phyloP scores from a whole-genome alignment of 1,140 invertebrate genomes.

The Amphibalanus amphitrite region DNA sequence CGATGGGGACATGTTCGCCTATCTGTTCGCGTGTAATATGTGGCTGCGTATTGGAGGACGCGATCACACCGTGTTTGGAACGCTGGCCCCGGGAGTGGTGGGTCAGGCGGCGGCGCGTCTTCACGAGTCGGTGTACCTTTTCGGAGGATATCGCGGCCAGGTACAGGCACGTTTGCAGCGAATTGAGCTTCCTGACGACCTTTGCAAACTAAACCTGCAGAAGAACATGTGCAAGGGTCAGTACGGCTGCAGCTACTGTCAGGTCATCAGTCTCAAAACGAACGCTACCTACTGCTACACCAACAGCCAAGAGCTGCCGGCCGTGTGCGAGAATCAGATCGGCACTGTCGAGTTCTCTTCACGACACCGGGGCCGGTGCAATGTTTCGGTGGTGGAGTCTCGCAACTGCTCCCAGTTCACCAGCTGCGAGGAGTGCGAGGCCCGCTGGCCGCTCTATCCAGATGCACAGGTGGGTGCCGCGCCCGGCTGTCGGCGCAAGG shows the following conservation, averaged over 20 bases:
- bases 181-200: constrained; percentile 57
- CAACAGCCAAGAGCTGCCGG: constrained; percentile 15
- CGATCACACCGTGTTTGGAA: constrained; percentile 16
- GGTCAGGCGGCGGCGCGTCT: constrained; percentile 12
- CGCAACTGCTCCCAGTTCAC: constrained; percentile 54
- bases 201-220: constrained; percentile 58
- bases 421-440: constrained; percentile 60
- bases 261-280: constrained; percentile 25
- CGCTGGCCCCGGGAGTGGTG: constrained; percentile 15
- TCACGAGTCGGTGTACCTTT: constrained; percentile 49
- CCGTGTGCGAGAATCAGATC: not conserved
- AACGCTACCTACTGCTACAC: constrained; percentile 29
- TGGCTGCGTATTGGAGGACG: constrained; percentile 42
- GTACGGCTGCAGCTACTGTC: constrained; percentile 72
- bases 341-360: too few species aligned
- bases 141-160: constrained; percentile 63
- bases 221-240: constrained; percentile 47
- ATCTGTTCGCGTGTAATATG: constrained; percentile 73
- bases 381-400: constrained; percentile 41
- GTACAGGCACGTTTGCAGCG: constrained; percentile 50
- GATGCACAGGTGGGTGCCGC: constrained; percentile 31
- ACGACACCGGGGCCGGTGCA: constrained; percentile 31
- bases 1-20: constrained; percentile 60
- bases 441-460: constrained; percentile 50
- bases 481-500: too few species aligned